Base-by-base conservation (phyloP, 2,113 vertebrate species). In the Takifugu flavidus region DNA sequence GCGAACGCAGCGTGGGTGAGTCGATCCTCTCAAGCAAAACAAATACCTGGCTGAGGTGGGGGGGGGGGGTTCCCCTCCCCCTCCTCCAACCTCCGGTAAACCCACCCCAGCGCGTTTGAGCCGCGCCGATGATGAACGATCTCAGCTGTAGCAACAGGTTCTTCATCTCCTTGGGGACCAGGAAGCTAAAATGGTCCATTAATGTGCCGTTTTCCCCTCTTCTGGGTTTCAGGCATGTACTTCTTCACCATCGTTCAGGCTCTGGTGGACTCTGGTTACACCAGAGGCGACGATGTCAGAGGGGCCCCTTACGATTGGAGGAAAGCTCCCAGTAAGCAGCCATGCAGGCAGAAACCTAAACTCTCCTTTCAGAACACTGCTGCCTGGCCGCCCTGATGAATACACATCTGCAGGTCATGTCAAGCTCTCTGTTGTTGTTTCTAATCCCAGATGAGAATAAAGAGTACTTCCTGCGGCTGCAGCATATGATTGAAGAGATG, bases 271-370 rank as follows among this genome's bases (percentile, higher is more conserved):
- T 95, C 93, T 93, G 97, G 97, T 65, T 99, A 99, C 80, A 93
- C 84, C 39, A 90, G 94, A 67, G 94, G 93, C 14, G 89, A 90
- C 63, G 93, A 98, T 34, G 82, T 99, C 26, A 92, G 90, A 85
- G 97, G 95, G 28, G 97, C 96, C 1, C 96, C 97, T 5, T 99
- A 99, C 7, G 97, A 99, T 72, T 99, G 96, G 97, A 91, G 97
- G 65, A 96, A 92, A 83, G 96, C 97, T 43, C 97, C 97, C 55
- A 98, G 97, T 99, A 91, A 93, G 69, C 15, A 49, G 42, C 53
- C 28, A 2, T 2, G 10, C 60, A 20, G 46, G n/a, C 42, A 39
- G 6, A 49, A 28, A 55, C 11, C 4, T 25, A 13, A 15, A 44
- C 43, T 12, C 29, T 6, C 1, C 8, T 15, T 25, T n/a, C 28